Evolutionary conservation across 53 echinoderm and acorn worm species (phyloP).

Genomic region (Temnopleurus reevesii): DNA sequence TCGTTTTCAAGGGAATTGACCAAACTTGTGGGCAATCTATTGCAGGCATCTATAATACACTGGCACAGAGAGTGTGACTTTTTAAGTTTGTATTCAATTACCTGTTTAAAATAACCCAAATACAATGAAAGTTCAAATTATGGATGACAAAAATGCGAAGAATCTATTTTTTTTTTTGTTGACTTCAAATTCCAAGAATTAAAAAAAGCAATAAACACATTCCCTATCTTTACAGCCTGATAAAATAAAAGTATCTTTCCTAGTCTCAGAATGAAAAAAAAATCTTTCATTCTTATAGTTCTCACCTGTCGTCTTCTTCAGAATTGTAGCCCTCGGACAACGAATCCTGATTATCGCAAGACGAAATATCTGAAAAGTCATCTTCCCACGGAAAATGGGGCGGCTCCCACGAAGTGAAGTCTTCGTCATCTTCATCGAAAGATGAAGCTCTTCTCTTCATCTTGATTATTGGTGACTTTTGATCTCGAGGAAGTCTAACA

Average conservation of each 20-base stretch:
- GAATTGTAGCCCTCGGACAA: conserved; percentile 43
- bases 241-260: not conserved
- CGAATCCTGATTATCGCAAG: conserved; percentile 13
- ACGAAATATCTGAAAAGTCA: not conserved
- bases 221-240: not conserved
- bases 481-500: not conserved
- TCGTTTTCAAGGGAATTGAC: too few species aligned
- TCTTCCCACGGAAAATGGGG: not conserved
- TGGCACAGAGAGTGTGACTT: too few species aligned
- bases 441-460: conserved; percentile 55
- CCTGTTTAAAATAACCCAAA: too few species aligned
- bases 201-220: too few species aligned
- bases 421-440: conserved; percentile 8
- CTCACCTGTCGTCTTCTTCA: conserved; percentile 49
- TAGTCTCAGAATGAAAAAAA: not conserved
- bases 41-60: too few species aligned
- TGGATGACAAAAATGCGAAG: too few species aligned
- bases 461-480: not conserved
- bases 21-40: too few species aligned
- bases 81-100: too few species aligned
- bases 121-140: too few species aligned
- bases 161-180: too few species aligned
- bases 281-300: not conserved
- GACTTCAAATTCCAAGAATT: too few species aligned
- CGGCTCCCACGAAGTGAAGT: not conserved